These are phyloP conservation scores for Arenaria interpres DNA, from an alignment of 2,113 vertebrate species.

Conservation along the genomic window DNA sequence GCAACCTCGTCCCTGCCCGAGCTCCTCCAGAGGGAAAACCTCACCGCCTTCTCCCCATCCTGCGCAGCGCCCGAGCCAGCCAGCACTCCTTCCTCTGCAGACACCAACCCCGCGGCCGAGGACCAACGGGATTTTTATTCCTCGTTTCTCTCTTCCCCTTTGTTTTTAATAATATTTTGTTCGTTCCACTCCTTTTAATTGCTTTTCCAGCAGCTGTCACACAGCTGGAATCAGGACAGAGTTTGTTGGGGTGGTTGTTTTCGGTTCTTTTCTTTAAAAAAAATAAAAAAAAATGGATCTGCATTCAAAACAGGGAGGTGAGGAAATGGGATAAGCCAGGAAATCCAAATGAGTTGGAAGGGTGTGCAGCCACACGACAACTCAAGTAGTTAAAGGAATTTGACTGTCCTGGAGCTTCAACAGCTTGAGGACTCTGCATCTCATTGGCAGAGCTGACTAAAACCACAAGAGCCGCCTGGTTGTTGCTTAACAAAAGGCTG, in stretches of 20 bases:
- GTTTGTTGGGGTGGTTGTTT: background rate
- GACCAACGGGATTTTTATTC: accelerated
- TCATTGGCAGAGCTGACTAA: background rate
- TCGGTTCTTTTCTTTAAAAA: background rate
- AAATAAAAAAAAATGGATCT: background rate
- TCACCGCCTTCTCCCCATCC: background rate
- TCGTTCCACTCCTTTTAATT: background rate
- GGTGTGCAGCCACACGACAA: accelerated
- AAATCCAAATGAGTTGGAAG: background rate
- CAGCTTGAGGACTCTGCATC: background rate
- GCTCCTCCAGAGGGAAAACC: background rate
- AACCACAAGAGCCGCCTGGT: background rate
- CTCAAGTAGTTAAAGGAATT: background rate
- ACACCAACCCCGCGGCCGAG: accelerated
- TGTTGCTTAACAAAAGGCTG: background rate
- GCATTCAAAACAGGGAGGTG: background rate
- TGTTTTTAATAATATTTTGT: background rate
- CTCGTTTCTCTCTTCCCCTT: background rate
- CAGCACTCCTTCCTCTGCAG: background rate
- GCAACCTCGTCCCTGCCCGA: background rate
- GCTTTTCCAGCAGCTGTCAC: slow-evolving; percentile 28
- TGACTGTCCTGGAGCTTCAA: background rate
- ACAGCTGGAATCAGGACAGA: background rate
- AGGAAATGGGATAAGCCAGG: background rate
- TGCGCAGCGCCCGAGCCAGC: background rate